These are phyloP conservation scores for Eilema caniola DNA, from an alignment of 2,888 invertebrate species.

Conservation along the genomic window DNA sequence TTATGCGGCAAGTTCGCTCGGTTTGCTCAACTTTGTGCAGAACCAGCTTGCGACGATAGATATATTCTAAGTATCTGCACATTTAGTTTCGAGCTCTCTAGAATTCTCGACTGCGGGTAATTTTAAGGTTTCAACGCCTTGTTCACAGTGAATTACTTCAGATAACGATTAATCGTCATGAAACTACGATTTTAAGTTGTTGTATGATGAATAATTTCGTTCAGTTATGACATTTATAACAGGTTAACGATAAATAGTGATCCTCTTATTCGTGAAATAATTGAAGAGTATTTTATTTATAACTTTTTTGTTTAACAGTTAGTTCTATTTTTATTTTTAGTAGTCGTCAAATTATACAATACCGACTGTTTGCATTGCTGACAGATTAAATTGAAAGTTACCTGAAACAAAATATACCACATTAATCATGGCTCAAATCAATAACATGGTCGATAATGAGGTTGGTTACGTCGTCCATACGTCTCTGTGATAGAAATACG, in stretches of 20 bases:
- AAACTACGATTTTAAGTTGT: neutral
- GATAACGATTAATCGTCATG: neutral
- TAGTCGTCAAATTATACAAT: neutral
- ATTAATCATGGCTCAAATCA: neutral
- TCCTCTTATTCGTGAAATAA: no score
- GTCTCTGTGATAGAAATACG: no score
- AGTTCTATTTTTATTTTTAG: no score
- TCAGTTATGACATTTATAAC: no score
- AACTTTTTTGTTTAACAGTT: no score
- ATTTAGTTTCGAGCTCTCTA: slow-evolving; percentile 31
- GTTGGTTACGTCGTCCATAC: no score
- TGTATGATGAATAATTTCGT: no score
- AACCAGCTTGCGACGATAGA: slow-evolving; percentile 28
- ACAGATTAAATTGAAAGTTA: neutral
- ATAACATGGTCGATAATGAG: no score
- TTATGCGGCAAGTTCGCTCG: slow-evolving; percentile 28
- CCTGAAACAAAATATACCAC: slow-evolving; percentile 1
- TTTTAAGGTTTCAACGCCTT: neutral
- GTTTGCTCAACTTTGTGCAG: slow-evolving; percentile 28
- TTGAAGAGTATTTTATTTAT: no score
- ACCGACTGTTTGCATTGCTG: neutral
- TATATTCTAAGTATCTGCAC: slow-evolving; percentile 23
- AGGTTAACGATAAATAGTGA: no score
- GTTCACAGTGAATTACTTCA: neutral
- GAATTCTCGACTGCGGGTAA: slow-evolving; percentile 5